Evolutionary conservation across 2,888 invertebrate species (phyloP).

Genomic region (Stictocephala bisonia): DNA sequence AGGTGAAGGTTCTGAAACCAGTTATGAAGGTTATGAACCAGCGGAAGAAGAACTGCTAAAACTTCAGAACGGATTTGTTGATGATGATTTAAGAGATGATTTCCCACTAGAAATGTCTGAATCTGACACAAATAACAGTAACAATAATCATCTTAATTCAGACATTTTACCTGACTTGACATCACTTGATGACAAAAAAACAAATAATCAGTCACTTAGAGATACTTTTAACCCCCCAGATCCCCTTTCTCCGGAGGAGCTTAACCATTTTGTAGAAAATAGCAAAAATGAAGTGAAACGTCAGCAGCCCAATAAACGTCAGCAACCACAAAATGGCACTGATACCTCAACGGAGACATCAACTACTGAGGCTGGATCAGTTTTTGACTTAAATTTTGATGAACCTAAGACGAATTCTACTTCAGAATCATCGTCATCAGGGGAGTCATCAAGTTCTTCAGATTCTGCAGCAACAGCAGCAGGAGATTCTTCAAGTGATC

Average conservation of each 20-base stretch:
- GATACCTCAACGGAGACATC: constrained; percentile 13
- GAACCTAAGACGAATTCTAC: constrained; percentile 17
- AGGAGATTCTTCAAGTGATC: neutral
- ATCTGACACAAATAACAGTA: constrained; percentile 1
- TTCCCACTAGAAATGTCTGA: neutral
- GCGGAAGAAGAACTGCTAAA: constrained; percentile 45
- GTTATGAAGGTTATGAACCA: constrained; percentile 46
- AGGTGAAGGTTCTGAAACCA: constrained; percentile 35
- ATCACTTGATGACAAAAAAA: neutral
- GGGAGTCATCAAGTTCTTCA: constrained; percentile 32
- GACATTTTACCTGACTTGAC: neutral
- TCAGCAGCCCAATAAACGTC: constrained; percentile 63
- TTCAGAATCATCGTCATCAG: constrained; percentile 1
- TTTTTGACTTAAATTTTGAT: constrained; percentile 19
- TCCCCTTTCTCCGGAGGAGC: constrained; percentile 64
- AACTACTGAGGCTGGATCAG: constrained; percentile 2
- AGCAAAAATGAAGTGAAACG: constrained; percentile 69
- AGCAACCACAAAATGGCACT: neutral
- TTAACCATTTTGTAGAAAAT: constrained; percentile 63
- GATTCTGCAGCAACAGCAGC: constrained; percentile 33
- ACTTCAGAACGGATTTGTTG: constrained; percentile 40
- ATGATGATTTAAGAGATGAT: constrained; percentile 34
- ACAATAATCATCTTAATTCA: neutral
- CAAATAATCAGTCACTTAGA: constrained; percentile 59
- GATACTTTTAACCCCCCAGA: constrained; percentile 65